Evolutionary conservation across 2,797 vertebrate genomes (phyloP), one percentile per base, ranked within the genome.

Genomic region (Steatocranus sp.): DNA sequence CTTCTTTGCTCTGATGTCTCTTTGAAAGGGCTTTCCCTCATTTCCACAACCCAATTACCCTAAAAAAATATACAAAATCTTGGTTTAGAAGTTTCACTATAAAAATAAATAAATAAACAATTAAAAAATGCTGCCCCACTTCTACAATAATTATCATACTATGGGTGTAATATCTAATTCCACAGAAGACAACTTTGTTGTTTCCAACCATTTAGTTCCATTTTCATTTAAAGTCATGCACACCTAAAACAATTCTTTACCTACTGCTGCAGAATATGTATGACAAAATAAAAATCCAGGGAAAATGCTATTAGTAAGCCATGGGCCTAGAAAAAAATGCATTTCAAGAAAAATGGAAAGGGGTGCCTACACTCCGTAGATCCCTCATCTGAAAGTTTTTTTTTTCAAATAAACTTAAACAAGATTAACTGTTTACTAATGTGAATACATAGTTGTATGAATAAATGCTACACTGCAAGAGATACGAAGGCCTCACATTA

Each of bases 401-500:
- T 34, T 0, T 2, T 1, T 1, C 9, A 5, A 70, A 48, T n/a
- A n/a, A n/a, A 41, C 82, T 8, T 27, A 36, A 48, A 49, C 11
- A 76, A 17, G 18, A 54, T 18, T 9, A 43, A 10, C 66, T 48
- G 49, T 20, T 36, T 48, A 48, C 61, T 53, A 32, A 50, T 27
- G 3, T 53, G 20, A 20, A 73, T 14, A 78, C 17, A 18, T 77
- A 32, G 87, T 78, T 80, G 18, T 84, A 83, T 17, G 61, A 91
- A 88, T 84, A 77, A 88, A 87, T 11, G 76, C 53, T 79, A 70
- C 73, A 79, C 46, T 68, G 70, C 70, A 84, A 81, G 88, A 89
- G 77, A 89, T 78, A 86, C 34, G 56, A 87, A 89, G 85, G 86
- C 80, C 85, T 92, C 73, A 53, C 78, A 92, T 94, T 94, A 92